Evolutionary conservation across 1,140 invertebrate genomes (phyloP), one percentile per base, ranked within the genome.

Genomic region (Phymorhynchus buccinoides): DNA sequence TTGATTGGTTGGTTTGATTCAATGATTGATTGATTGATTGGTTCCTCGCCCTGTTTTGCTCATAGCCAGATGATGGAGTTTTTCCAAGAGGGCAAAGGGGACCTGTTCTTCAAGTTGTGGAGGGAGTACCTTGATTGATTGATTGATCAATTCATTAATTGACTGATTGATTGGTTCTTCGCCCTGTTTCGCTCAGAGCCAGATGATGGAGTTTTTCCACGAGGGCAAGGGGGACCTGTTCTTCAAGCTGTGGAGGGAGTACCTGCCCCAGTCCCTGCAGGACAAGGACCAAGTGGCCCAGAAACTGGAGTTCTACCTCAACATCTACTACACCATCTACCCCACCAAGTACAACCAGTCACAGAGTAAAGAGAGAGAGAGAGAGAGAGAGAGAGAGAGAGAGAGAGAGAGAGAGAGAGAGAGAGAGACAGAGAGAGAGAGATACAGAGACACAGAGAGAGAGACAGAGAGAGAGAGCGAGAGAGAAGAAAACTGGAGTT

Each of bases 301-400:
- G 82, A 93, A 94, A 86, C 86, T 94, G 18, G 93, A 94, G 85
- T 94, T 95, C 88, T 93, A 93, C 68, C 89, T 94, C 6, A 92
- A 95, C 71, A 93, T 94, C n/a, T 94, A 95, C 89, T 95, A 95
- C 91, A 93, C 94, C 18, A 91, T 94, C 44, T 92, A 93, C 84
- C 93, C 94, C 32, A 87, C 94, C 41, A 91, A 92, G 82, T 89
- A 90, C 87, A 88, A 85, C 30, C 88, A 89, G 73, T 85, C 88
- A 48, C 90, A 90, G 90, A n/a, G 90, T 90, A 48, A 48, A 48
- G 18, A 48, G 18, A 22, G 52, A 87, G 80, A 37, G 68, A 7
- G n/a, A 7, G 68, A 7, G 35, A 9, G 35, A 52, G 37, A 32
- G 66, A 62, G 84, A 79, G 35, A 7, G 84, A 85, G 22, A 9